A percentile compares a stretch with the other conserved stretches of the same genome.
These are phyloP conservation scores for Callocephalon fimbriatum DNA, from an alignment of 2,113 vertebrate genomes.

Conservation along the genomic window DNA sequence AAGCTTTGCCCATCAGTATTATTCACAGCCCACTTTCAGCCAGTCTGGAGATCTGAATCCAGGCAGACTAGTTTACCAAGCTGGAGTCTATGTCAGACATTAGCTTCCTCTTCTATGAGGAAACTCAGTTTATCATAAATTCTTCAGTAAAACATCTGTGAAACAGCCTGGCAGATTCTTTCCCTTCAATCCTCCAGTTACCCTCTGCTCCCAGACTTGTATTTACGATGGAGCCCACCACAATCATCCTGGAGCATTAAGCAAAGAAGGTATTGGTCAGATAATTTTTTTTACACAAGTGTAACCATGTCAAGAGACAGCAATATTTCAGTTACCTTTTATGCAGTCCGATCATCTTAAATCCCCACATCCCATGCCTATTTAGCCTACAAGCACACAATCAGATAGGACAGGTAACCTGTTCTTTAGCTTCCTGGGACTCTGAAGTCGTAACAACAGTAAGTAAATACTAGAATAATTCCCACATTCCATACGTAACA, in stretches of 20 bases:
- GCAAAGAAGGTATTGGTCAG: neutral
- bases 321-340: neutral
- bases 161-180: neutral
- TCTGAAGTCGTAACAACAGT: neutral
- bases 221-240: neutral
- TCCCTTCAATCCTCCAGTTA: neutral
- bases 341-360: neutral
- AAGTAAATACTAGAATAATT: neutral
- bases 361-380: fast-evolving
- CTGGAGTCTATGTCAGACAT: neutral
- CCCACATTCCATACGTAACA: neutral
- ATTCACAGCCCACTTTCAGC: neutral
- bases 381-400: neutral
- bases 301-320: neutral
- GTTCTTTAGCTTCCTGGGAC: neutral
- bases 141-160: neutral
- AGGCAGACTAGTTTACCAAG: conserved; percentile 24
- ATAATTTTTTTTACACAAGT: neutral
- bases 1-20: neutral
- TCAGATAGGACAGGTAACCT: neutral
- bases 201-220: neutral
- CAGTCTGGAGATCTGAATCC: neutral
- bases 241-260: neutral
- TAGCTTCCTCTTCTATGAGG: neutral
- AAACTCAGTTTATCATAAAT: neutral